Evolutionary conservation across 2,888 invertebrate genomes (phyloP), one percentile per base, ranked within the genome.

Genomic region (Eulithis testata): DNA sequence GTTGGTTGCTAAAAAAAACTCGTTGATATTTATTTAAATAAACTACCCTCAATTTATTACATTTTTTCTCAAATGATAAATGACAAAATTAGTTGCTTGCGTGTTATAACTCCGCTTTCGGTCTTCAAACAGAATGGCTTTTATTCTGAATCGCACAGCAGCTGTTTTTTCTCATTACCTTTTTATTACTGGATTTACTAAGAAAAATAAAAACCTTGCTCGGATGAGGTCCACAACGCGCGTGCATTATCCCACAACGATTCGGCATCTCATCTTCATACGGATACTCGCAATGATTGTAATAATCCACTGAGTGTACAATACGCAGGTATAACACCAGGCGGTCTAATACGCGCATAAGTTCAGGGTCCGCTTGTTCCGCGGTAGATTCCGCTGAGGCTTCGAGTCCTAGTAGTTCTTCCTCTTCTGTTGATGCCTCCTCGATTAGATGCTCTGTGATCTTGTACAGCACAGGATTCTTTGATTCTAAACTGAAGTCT

Each of bases 201-300:
- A 49, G 14, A 49, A 40, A 21, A 49, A 14, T 9, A 21, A 12
- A 47, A 7, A 96, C 95, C 91, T 98, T 98, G 61, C 96, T 96
- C 8, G 95, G 94, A 0, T 99, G 98, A 0, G 97, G 95, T 9
- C 96, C 96, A 3, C 99, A 99, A 55, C 99, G 95, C 0, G 98
- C 98, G 83, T 99, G 99, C 94, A 99, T 97, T 74, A 99, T 98
- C 9, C 99, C 99, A 88, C 99, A 99, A 45, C 99, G 95, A 88
- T 99, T 99, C 0, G 99, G 99, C 99, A 99, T 99, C 88, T 99
- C 99, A 86, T 99, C 99, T 88, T 99, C 99, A 79, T 99, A 98
- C 0, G 99, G 98, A 90, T 99, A 99, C 84, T 99, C 99, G 82
- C 98, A 98, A 82, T 98, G 98, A 90, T 99, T 99, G 91, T 99